Evolutionary conservation across 1,140 invertebrate species (phyloP).

Genomic region (Drosophila ogumai): DNA sequence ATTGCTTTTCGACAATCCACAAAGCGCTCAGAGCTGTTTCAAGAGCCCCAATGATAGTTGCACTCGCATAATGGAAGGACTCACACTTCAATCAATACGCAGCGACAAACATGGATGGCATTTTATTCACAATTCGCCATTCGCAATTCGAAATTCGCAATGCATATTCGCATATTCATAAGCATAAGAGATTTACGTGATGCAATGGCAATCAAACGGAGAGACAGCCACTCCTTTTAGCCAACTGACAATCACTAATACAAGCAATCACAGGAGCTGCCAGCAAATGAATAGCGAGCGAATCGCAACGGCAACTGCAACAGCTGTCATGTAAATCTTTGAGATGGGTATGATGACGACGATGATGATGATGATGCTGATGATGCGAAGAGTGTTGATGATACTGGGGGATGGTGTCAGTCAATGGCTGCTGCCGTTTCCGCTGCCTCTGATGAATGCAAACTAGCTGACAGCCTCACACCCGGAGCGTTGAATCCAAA

Average conservation of each 20-base stretch:
- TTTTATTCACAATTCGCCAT: constrained; percentile 40
- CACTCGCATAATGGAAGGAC: constrained; percentile 36
- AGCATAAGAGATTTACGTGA: constrained; percentile 70
- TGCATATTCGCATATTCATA: constrained; percentile 68
- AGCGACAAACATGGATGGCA: constrained; percentile 58
- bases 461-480: constrained; percentile 56
- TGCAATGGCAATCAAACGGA: constrained; percentile 62
- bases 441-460: constrained; percentile 63
- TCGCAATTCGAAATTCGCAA: constrained; percentile 3
- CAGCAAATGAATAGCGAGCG: constrained; percentile 71
- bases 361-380: constrained; percentile 5
- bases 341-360: constrained; percentile 5
- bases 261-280: constrained; percentile 66
- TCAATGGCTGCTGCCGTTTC: constrained; percentile 52
- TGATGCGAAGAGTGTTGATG: constrained; percentile 21
- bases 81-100: constrained; percentile 59
- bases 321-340: constrained; percentile 72
- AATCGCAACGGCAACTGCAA: constrained; percentile 64
- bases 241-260: constrained; percentile 62
- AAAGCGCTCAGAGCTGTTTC: constrained; percentile 18
- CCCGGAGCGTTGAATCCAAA: constrained; percentile 17
- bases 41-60: constrained; percentile 6
- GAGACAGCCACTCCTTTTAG: constrained; percentile 31
- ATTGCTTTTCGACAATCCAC: constrained; percentile 50
- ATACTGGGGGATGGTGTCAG: constrained; percentile 53